Conservation (phyloP, 1,140 invertebrate species). For the Drosophila carrolli region DNA sequence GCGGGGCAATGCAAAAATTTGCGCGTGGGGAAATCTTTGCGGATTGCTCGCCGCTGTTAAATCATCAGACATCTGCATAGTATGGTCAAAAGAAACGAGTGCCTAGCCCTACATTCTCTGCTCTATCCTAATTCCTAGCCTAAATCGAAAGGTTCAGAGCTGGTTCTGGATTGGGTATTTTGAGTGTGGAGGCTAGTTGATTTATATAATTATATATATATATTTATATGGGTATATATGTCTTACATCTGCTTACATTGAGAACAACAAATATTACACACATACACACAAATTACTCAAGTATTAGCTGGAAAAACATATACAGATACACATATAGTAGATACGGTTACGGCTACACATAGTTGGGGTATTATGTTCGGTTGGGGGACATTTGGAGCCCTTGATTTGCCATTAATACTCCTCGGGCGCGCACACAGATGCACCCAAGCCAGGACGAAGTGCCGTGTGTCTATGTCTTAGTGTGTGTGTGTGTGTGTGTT, state of each 20-base stretch:
- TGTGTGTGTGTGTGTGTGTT: neutral
- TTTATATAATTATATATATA: conserved; percentile 2
- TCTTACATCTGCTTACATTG: conserved; percentile 13
- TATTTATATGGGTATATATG: neutral
- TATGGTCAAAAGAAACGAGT: conserved; percentile 84
- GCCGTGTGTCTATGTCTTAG: neutral
- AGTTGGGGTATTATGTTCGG: conserved; percentile 16
- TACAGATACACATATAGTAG: conserved; percentile 37
- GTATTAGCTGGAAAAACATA: conserved; percentile 27
- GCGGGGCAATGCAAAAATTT: conserved; percentile 66
- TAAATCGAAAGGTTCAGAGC: neutral
- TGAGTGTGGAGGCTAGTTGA: neutral
- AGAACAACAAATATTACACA: conserved; percentile 35
- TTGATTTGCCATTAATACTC: conserved; percentile 28
- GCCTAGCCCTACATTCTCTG: conserved; percentile 4
- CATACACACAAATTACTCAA: conserved; percentile 39
- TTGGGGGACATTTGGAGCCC: conserved; percentile 7
- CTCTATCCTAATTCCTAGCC: neutral
- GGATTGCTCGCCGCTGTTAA: conserved; percentile 50
- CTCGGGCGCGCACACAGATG: neutral
- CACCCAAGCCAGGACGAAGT: neutral
- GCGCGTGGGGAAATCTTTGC: conserved; percentile 38
- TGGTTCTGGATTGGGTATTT: neutral
- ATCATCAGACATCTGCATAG: conserved; percentile 85
- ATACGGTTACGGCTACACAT: conserved; percentile 40